Conservation (phyloP, 2,797 vertebrate genomes). For the Peromyscus melanophrys region DNA sequence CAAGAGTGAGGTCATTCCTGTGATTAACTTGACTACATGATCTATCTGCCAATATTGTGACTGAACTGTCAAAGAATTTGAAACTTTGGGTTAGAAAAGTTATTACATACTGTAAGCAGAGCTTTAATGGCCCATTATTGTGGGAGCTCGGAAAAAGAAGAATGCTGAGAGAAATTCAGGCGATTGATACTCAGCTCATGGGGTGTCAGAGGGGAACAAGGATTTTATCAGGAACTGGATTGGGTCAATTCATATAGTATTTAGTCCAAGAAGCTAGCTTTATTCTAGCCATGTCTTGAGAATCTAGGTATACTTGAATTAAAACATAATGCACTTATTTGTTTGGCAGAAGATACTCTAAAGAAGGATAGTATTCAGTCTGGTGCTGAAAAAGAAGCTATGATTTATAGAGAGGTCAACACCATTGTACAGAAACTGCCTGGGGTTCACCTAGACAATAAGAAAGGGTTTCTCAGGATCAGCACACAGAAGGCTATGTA, state of each 20-base stretch:
- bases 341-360: neutral
- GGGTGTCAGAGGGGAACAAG: neutral
- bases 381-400: neutral
- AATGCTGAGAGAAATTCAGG: neutral
- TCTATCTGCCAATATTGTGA: neutral
- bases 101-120: neutral
- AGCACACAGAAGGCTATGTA: neutral
- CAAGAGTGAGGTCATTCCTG: neutral
- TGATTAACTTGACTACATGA: neutral
- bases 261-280: neutral
- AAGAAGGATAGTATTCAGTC: neutral
- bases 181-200: neutral
- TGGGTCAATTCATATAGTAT: neutral
- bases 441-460: neutral
- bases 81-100: neutral
- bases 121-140: neutral
- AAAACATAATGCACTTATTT: neutral
- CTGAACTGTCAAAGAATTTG: neutral
- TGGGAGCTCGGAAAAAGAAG: neutral
- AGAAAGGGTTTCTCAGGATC: neutral
- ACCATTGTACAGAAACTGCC: neutral
- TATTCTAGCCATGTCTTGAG: neutral
- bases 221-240: neutral
- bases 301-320: neutral
- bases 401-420: neutral